phyloP scores from a whole-genome alignment of 30 jellyfish, hydroid and myxozoan genomes.

The Phacellophora camtschatica region DNA sequence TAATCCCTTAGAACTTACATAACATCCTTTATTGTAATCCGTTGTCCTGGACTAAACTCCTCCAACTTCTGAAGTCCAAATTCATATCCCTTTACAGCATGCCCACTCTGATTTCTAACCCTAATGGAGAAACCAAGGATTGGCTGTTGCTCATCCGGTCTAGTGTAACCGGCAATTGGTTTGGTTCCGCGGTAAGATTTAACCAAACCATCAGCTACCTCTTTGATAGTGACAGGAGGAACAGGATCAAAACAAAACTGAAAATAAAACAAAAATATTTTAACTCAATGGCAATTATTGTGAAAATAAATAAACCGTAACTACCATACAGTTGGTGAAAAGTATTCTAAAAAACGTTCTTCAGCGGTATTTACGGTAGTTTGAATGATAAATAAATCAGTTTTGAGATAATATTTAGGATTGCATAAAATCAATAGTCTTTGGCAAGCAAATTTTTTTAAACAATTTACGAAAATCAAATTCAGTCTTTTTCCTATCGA shows the following conservation, averaged over 20 bases:
- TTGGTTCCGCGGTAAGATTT: constrained; percentile 74
- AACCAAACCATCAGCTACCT: constrained; percentile 76
- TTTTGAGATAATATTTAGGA: too few relatives aligned
- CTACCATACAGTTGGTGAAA: too few relatives aligned
- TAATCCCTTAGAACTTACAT: constrained; percentile 54
- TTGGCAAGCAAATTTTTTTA: too few relatives aligned
- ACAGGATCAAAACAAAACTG: constrained; percentile 94
- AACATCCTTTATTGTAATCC: constrained; percentile 61
- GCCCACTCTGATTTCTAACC: constrained; percentile 66
- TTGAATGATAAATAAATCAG: too few relatives aligned
- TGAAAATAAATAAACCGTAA: too few relatives aligned
- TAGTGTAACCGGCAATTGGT: constrained; percentile 65
- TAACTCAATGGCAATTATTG: too few relatives aligned
- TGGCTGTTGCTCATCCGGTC: constrained; percentile 80
- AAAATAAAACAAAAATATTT: not conserved
- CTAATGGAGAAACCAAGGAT: constrained; percentile 91
- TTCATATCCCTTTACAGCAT: constrained; percentile 84
- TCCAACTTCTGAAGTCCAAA: constrained; percentile 73
- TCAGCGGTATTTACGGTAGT: too few relatives aligned
- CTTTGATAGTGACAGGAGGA: constrained; percentile 89
- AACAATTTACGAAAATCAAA: too few relatives aligned
- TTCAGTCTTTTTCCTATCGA: too few relatives aligned
- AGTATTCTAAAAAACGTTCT: too few relatives aligned
- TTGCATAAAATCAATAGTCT: too few relatives aligned
- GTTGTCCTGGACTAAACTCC: constrained; percentile 76